Evolutionary conservation across 2,113 vertebrate species (phyloP).

Genomic region (Anarhynchus alexandrinus): DNA sequence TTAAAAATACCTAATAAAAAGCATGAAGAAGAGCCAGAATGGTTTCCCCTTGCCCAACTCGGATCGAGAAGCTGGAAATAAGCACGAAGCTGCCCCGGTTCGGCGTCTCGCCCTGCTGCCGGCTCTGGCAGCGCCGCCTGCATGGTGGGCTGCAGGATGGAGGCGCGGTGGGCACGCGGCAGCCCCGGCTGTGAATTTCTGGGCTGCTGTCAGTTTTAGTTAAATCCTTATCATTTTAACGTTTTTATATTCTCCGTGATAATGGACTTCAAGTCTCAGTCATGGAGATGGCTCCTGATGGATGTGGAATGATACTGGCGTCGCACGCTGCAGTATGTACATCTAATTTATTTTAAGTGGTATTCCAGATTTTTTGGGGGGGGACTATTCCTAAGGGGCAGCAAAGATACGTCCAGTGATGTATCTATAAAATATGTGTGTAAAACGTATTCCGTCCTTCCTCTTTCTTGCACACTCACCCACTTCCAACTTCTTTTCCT

Average conservation of each 20-base stretch:
- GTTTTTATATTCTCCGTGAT: conserved; percentile 30
- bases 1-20: neutral
- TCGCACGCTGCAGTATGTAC: neutral
- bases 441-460: conserved; percentile 59
- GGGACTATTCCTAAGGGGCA: conserved; percentile 17
- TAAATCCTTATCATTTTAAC: conserved; percentile 26
- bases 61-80: neutral
- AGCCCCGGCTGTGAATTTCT: neutral
- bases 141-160: neutral
- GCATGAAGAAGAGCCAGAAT: neutral
- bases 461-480: conserved; percentile 64
- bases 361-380: conserved; percentile 18
- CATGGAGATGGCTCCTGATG: conserved; percentile 10
- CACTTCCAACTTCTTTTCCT: conserved; percentile 75
- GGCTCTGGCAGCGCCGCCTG: neutral
- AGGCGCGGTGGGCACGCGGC: fast-evolving
- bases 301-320: conserved; percentile 33
- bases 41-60: neutral
- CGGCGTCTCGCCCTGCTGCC: neutral
- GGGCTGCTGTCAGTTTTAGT: neutral
- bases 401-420: conserved; percentile 51
- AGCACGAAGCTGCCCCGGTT: neutral
- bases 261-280: conserved; percentile 10
- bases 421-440: conserved; percentile 65
- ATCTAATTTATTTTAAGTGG: conserved; percentile 54